Evolutionary conservation across 2,888 invertebrate species (phyloP), one percentile per base, ranked within the genome.

Genomic region (Dyspetes luteomarginatus): DNA sequence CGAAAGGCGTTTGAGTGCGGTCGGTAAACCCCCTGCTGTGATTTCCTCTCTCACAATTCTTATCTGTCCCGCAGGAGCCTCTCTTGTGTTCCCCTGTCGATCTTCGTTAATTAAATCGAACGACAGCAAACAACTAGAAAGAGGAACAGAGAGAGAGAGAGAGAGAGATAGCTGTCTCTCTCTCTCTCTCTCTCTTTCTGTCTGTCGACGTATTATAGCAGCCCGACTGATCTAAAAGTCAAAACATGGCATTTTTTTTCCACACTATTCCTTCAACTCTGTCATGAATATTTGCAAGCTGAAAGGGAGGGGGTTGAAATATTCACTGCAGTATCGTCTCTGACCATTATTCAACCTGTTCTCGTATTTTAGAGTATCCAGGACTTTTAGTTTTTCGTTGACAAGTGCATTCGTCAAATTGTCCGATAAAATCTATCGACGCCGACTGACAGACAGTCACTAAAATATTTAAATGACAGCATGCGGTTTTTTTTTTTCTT

Each of bases 101-200:
- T 86, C 85, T 85, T 84, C 84, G 81, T 86, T 86, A 86, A 87
- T 86, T 87, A 85, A 86, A 82, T 72, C 86, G 65, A 78, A 84
- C 83, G 85, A 71, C 82, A 67, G 56, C 24, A 3, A 24, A 19
- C 24, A 5, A 7, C 69, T 3, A 19, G 26, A 12, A n/a, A 28
- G 30, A 30, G n/a, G 5, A 15, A 19, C 9, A 22, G n/a, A 30
- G 30, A 19, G 4, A 24, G 52, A 24, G 24, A 15, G 3, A 17
- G 15, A 45, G 36, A 30, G 36, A 50, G 43, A n/a, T 22, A 15
- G 1, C 45, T 22, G 36, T 28, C 45, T n/a, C n/a, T n/a, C n/a
- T n/a, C n/a, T n/a, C n/a, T n/a, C n/a, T n/a, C n/a, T n/a, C n/a
- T n/a, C n/a, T n/a, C n/a, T n/a, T n/a, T n/a, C n/a, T n/a, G n/a